Conservation (phyloP, 2,797 vertebrate species). For the Megaceryle alcyon region DNA sequence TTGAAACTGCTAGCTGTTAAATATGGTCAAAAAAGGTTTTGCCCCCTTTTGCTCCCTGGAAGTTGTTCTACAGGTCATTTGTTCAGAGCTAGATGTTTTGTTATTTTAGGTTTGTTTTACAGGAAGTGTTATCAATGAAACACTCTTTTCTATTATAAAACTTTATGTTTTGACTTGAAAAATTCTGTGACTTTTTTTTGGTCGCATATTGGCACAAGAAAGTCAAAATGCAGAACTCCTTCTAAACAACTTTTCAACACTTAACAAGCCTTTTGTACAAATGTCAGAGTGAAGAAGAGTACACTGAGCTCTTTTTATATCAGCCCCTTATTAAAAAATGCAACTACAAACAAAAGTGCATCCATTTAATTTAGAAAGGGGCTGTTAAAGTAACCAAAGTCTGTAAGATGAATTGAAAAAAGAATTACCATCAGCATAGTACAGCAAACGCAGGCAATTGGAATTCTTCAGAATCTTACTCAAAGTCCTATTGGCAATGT, state of each 20-base stretch:
- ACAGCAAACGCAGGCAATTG: neutral
- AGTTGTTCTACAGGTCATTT: neutral
- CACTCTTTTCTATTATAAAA: neutral
- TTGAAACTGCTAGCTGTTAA: neutral
- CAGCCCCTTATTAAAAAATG: neutral
- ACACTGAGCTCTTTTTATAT: neutral
- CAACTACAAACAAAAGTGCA: neutral
- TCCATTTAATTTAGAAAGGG: neutral
- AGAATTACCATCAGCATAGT: neutral
- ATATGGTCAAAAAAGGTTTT: neutral
- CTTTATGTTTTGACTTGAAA: neutral
- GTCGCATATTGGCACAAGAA: neutral
- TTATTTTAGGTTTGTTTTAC: neutral
- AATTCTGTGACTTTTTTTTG: neutral
- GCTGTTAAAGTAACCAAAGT: neutral
- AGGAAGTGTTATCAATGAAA: neutral
- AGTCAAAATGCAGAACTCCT: neutral
- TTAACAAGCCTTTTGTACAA: neutral
- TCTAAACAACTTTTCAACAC: neutral
- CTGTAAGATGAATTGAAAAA: neutral
- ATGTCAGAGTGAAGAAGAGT: neutral
- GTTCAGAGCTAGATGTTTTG: neutral
- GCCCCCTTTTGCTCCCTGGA: neutral
- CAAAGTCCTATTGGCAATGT: neutral
- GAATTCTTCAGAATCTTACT: neutral